Evolutionary conservation across 2,888 invertebrate species (phyloP), one percentile per base, ranked within the genome.

Genomic region (Proisotoma minuta): DNA sequence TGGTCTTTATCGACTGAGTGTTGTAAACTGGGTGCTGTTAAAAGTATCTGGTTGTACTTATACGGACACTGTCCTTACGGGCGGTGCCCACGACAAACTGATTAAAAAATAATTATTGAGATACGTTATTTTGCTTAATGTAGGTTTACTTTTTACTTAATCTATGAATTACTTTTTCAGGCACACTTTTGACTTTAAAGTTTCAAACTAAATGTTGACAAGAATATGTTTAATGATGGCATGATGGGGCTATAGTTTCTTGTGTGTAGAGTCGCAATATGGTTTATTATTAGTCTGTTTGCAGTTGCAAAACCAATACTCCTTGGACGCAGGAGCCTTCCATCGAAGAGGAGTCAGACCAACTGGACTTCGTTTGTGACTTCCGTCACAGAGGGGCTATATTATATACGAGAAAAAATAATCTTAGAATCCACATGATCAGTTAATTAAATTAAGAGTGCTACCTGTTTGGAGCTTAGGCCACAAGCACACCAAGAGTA

Each of bases 291-390:
- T 84, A 0, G 96, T 93, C 76, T 96, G 96, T 78, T 99, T 99
- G 77, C 98, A 99, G 77, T 93, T 93, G 77, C 98, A 99, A 12
- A 99, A 80, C 90, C 93, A 95, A 77, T 95, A 96, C 18, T 92
- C 89, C 74, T 91, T 91, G 0, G 87, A 87, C 79, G 93, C 88
- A 56, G 86, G 85, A 1, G 96, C 94, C 70, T 82, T 81, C 52
- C 52, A 62, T 22, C 43, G 22, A 12, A 58, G 27, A 1, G 58
- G 58, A 22, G 8, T 29, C 10, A 62, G 23, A 26, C 62, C 62
- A 18, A 62, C 29, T 3, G 56, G 47, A 12, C 48, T 49, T 18
- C 39, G 28, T 56, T 60, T 63, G 49, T 63, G 66, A 39, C 50
- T 39, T n/a, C 66, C 66, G 50, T 66, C 66, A 43, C 66, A 66